Percentiles rank a stretch among this genome's conserved stretches.
These are phyloP conservation scores for Pedicia rivosa DNA, from an alignment of 2,888 invertebrate genomes.

Conservation along the genomic window DNA sequence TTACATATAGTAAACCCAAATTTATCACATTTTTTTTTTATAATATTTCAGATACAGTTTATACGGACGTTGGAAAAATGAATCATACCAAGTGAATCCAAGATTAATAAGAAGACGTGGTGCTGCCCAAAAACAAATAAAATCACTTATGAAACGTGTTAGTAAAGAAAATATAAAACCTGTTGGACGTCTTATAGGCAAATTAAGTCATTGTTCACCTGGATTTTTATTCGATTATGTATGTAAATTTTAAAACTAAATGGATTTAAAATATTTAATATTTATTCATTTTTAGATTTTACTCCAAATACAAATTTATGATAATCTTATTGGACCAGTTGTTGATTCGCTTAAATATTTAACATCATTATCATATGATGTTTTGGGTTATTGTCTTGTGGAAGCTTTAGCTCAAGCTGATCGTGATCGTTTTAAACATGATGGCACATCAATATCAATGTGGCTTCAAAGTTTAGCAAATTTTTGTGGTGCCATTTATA, in stretches of 20 bases:
- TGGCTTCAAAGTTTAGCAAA: constrained; percentile 92
- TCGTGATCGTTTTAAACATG: constrained; percentile 63
- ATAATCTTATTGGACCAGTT: constrained; percentile 89
- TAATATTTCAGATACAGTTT: constrained; percentile 50
- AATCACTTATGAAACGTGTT: constrained; percentile 92
- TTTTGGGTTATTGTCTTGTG: constrained; percentile 87
- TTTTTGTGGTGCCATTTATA: constrained; percentile 92
- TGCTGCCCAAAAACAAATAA: constrained; percentile 78
- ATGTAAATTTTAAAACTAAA: constrained; percentile 9
- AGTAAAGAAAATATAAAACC: constrained; percentile 98
- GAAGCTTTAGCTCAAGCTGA: constrained; percentile 75
- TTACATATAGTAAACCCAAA: constrained; percentile 1
- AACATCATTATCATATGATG: constrained; percentile 88
- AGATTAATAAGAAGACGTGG: constrained; percentile 69
- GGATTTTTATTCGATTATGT: constrained; percentile 94
- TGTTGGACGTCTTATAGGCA: constrained; percentile 89
- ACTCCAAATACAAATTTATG: constrained; percentile 78
- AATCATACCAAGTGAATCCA: constrained; percentile 67
- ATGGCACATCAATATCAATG: constrained; percentile 79
- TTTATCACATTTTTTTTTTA: not conserved
- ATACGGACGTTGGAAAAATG: constrained; percentile 95
- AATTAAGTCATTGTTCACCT: constrained; percentile 91
- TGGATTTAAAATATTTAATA: constrained; percentile 4
- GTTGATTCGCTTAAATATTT: constrained; percentile 96
- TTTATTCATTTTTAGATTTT: constrained; percentile 34